Conservation (phyloP, 2,113 vertebrate species). For the Pollimyrus isidori region DNA sequence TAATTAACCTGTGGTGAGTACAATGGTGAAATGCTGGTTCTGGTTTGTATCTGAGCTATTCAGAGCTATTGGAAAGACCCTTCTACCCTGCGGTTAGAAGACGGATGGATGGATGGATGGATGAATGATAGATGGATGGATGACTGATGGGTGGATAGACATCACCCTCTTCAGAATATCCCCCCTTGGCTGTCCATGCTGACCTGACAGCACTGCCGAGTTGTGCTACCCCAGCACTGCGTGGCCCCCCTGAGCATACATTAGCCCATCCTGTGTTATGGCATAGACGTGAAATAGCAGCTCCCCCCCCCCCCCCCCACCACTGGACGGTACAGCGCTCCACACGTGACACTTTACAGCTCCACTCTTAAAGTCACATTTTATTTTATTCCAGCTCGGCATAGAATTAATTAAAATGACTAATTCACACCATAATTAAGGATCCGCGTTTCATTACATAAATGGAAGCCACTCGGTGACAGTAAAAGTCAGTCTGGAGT, state of each 20-base stretch:
- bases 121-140: background rate
- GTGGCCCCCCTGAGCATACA: background rate
- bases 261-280: background rate
- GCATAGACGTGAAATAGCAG: background rate
- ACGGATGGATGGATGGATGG: background rate
- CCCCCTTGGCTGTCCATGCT: background rate
- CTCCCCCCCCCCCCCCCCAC: too few relatives aligned
- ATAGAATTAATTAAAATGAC: constrained; percentile 13
- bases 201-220: background rate
- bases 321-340: background rate
- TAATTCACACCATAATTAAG: constrained; percentile 18
- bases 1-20: background rate
- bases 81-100: background rate
- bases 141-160: background rate
- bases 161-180: background rate
- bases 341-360: constrained; percentile 14
- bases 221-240: background rate
- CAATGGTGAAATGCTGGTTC: background rate
- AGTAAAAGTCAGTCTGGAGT: constrained; percentile 43
- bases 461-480: constrained; percentile 1
- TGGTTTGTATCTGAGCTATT: background rate
- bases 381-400: background rate
- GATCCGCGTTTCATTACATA: constrained; percentile 17
- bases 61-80: background rate
- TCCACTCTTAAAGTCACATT: constrained; percentile 13